A percentile compares a stretch with the other conserved stretches of the same genome.
Conservation (phyloP, 2,797 vertebrate species). For the Halcyon leucocephala region DNA sequence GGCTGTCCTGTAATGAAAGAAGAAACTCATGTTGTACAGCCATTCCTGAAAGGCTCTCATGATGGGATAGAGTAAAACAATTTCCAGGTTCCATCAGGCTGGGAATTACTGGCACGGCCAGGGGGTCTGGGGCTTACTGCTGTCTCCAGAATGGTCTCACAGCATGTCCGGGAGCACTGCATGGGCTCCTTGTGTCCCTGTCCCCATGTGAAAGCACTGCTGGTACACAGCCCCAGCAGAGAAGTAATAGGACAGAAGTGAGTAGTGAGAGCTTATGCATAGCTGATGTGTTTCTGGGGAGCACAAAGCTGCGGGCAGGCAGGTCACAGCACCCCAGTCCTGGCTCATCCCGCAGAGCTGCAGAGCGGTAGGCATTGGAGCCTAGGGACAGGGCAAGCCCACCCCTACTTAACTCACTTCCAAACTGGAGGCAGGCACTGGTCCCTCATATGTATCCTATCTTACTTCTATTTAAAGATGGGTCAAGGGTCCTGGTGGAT, state of each 20-base stretch:
- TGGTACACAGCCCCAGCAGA: neutral
- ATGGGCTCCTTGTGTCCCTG: neutral
- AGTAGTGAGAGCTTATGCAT: neutral
- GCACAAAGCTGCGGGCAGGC: neutral
- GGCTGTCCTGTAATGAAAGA: neutral
- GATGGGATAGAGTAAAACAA: neutral
- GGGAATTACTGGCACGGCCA: neutral
- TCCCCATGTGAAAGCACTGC: neutral
- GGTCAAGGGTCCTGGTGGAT: neutral
- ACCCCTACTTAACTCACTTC: neutral
- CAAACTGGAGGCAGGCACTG: neutral
- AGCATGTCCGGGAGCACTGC: neutral
- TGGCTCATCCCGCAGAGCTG: accelerated
- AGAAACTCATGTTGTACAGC: neutral
- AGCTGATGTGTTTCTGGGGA: neutral
- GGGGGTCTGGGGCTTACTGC: neutral
- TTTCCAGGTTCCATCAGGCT: neutral
- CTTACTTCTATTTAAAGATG: neutral
- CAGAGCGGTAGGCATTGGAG: neutral
- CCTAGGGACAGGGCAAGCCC: accelerated
- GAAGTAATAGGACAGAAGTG: accelerated
- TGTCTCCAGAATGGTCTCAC: neutral
- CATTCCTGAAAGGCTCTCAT: neutral
- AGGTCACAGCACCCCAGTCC: neutral
- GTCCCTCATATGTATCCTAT: neutral